Base-by-base conservation (phyloP, 53 echinoderm and acorn worm species). In the Holothuria leucospilota region DNA sequence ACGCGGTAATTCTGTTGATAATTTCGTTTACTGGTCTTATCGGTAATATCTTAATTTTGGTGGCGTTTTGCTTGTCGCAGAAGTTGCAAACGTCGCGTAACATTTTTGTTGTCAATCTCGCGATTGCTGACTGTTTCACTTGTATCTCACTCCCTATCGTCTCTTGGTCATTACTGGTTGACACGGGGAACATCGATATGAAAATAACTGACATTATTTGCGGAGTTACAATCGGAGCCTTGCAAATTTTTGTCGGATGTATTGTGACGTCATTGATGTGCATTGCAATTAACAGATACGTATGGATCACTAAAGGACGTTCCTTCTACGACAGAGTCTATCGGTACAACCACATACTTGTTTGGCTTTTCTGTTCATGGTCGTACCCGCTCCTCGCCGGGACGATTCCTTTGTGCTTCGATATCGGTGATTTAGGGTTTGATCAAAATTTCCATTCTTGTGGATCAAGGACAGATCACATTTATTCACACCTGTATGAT, bases 201-300 rank as follows among this genome's bases (percentile, higher is more conserved):
- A 6, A 24, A 5, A 8, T 41, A n/a, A 21, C 20, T 5, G 56
- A 56, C 5, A 29, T 16, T 8, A 39, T 46, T 39, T 39, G 40
- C 72, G 40, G 39, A 11, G 46, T 72, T 29, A 28, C 61, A 29
- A 77, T 89, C 11, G 89, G 89, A 68, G 56, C 78, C 34, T 21
- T 85, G 34, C 52, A 77, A 52, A 63, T 85, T n/a, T 82, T 78
- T 8, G 83, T 73, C 4, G 91, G 91, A 34, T 93, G 96, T 69
- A 93, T 93, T 66, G 63, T 96, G 38, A 90, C 86, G 18, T 91
- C 96, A 14, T 62, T 96, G 53, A 91, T 91, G 16, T 84, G 87
- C n/a, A 90, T 96, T 15, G 91, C 96, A 34, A 81, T 96, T 40
- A 96, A 93, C 68, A 87, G 96, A 20, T 93, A 87, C 69, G 71